Conservation (phyloP, 2,797 vertebrate genomes). For the Oceanodroma leucorhoa region DNA sequence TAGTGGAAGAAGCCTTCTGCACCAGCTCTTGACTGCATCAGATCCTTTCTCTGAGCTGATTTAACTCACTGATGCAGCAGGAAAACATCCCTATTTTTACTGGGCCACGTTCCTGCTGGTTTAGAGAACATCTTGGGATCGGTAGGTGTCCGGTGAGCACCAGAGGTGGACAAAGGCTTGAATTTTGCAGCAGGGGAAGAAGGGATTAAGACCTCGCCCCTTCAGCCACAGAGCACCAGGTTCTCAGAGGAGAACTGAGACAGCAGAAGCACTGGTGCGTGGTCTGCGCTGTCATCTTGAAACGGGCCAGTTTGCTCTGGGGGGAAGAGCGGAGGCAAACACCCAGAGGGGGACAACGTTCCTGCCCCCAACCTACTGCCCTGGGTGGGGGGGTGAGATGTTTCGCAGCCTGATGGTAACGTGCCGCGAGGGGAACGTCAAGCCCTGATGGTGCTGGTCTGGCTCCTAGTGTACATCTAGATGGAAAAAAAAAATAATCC, state of each 20-base stretch:
- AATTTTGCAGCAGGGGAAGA: not conserved
- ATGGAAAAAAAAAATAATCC: accelerated
- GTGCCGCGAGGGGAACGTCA: accelerated
- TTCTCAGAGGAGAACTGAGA: not conserved
- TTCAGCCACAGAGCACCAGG: accelerated
- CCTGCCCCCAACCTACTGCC: not conserved
- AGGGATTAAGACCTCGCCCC: not conserved
- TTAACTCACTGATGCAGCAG: not conserved
- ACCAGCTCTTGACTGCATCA: not conserved
- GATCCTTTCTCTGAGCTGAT: not conserved
- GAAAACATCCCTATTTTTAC: not conserved
- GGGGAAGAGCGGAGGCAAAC: not conserved
- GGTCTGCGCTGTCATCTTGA: not conserved
- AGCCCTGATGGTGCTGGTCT: accelerated
- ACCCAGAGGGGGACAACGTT: accelerated
- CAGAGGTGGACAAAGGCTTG: not conserved
- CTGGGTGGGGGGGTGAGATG: not conserved
- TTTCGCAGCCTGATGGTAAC: accelerated
- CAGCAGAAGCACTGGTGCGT: not conserved
- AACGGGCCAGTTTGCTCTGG: accelerated
- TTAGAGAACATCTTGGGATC: not conserved
- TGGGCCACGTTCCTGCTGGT: accelerated
- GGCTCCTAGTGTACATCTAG: accelerated
- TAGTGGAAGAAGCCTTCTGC: no score
- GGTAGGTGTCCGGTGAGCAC: accelerated